phyloP scores from a whole-genome alignment of 2,888 invertebrate species.

The Tiliacea aurago region DNA sequence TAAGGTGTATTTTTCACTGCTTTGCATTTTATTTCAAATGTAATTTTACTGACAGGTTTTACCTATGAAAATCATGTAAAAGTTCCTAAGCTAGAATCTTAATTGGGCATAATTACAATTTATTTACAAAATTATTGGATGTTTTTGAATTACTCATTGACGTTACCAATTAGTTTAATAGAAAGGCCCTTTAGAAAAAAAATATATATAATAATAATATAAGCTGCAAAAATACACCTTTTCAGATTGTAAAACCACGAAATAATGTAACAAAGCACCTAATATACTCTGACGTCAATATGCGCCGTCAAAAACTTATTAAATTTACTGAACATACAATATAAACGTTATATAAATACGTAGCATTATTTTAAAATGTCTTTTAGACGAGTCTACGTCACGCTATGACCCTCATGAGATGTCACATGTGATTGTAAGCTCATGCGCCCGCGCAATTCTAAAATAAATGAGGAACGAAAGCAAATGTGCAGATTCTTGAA shows the following conservation, averaged over 20 bases:
- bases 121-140: neutral
- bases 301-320: slow-evolving; percentile 68
- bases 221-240: slow-evolving; percentile 74
- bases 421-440: slow-evolving; percentile 42
- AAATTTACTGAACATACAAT: slow-evolving; percentile 62
- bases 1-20: neutral
- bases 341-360: slow-evolving; percentile 51
- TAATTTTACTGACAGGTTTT: neutral
- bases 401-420: slow-evolving; percentile 39
- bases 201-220: neutral
- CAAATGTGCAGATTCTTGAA: slow-evolving; percentile 22
- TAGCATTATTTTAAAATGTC: slow-evolving; percentile 57
- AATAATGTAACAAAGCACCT: slow-evolving; percentile 73
- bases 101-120: neutral
- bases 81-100: neutral
- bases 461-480: slow-evolving; percentile 40
- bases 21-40: slow-evolving; percentile 1
- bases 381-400: slow-evolving; percentile 54
- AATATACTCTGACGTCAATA: slow-evolving; percentile 77
- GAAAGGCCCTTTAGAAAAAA: neutral
- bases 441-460: slow-evolving; percentile 36
- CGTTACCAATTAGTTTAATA: neutral
- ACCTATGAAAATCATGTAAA: neutral
- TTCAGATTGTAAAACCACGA: slow-evolving; percentile 70
- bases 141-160: neutral